Evolutionary conservation across 1,140 invertebrate species (phyloP), one percentile per base, ranked within the genome.

Genomic region (Drosophila tropicalis): DNA sequence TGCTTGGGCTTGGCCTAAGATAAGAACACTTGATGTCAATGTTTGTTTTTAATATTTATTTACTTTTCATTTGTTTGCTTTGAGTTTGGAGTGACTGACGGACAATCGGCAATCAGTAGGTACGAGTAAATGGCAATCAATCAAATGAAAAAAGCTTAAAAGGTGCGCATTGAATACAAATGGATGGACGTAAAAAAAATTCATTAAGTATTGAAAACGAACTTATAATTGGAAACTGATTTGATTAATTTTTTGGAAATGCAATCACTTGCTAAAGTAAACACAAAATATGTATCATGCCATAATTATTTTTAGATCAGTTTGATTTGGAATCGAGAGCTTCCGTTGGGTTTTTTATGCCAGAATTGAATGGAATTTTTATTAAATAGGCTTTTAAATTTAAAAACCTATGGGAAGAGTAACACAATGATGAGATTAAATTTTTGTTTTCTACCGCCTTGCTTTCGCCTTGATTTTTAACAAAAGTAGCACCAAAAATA

Each of bases 381-480:
- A 36, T 36, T 36, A 36, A 36, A 36, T 36, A 9, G 5, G 5
- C 29, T 29, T 29, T 5, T 29, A 29, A 5, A 17, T 51, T 51
- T 10, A 0, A 44, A 22, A n/a, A 5, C 29, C 6, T 3, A 5
- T 29, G 15, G 2, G 13, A 47, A 9, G 44, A 9, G 7, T 5
- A 17, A 17, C 15, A 17, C 6, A 17, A 47, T 9, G 44, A 9
- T 6, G 5, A 47, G 5, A n/a, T 47, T 19, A 7, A 47, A 9
- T 47, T 47, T 19, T 47, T 17, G 17, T 9, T 17, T 4, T 47
- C 17, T 73, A 57, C 56, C 70, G 63, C 40, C 51, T 19, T 41
- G 73, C 69, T 74, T 9, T 51, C 7, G 17, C 44, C 44, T 17
- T 47, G 15, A 74, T 62, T 76, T 81, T 67, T 83, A 79, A 76